These are phyloP conservation scores for Eledona agricola DNA, from an alignment of 2,888 invertebrate genomes.

Conservation along the genomic window DNA sequence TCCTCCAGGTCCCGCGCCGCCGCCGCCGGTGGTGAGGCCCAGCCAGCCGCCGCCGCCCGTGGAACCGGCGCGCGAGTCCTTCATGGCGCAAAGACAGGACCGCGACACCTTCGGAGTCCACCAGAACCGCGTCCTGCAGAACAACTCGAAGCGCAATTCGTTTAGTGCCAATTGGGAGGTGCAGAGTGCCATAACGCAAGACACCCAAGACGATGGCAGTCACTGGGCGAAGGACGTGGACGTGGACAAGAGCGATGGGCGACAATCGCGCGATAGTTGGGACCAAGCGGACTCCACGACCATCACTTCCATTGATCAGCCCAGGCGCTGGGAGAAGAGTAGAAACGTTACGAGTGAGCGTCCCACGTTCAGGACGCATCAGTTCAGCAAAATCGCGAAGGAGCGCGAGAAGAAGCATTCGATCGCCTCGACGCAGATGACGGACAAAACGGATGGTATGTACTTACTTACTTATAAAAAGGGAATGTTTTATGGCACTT, in stretches of 20 bases:
- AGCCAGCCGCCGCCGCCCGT: conserved; percentile 75
- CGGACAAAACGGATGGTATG: conserved; percentile 77
- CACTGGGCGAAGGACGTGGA: conserved; percentile 64
- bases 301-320: conserved; percentile 60
- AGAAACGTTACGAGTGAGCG: conserved; percentile 61
- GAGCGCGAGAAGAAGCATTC: conserved; percentile 77
- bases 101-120: conserved; percentile 78
- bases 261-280: conserved; percentile 59
- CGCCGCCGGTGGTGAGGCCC: conserved; percentile 66
- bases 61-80: conserved; percentile 68
- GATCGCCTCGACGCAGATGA: conserved; percentile 78
- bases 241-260: conserved; percentile 51
- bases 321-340: conserved; percentile 57
- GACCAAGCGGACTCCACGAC: conserved; percentile 62
- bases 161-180: conserved; percentile 63
- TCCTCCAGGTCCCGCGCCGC: conserved; percentile 69
- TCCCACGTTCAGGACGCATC: conserved; percentile 78
- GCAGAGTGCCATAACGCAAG: conserved; percentile 57
- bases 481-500: conserved; percentile 18
- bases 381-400: conserved; percentile 66
- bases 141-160: conserved; percentile 60
- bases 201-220: conserved; percentile 61
- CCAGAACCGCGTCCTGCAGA: conserved; percentile 65
- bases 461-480: too few relatives aligned
- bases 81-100: conserved; percentile 75